A percentile compares a stretch with the other conserved stretches of the same genome.
These are phyloP conservation scores for Ictidomys tridecemlineatus DNA, from an alignment of 2,113 vertebrate species.

Conservation along the genomic window DNA sequence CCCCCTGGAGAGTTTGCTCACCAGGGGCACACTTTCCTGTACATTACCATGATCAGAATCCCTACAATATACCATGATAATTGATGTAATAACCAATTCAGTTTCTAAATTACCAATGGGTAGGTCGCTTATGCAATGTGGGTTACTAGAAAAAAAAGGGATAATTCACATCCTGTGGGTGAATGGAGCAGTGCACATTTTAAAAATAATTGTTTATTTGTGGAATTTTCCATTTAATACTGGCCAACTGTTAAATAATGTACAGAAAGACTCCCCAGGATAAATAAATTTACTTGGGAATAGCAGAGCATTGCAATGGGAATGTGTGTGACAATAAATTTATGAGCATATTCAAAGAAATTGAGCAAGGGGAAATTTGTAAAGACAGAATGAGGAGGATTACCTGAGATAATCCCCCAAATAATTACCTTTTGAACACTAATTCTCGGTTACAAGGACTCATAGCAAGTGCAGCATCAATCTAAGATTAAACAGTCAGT, in stretches of 20 bases:
- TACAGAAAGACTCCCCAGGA: neutral
- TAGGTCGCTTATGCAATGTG: neutral
- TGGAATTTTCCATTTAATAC: neutral
- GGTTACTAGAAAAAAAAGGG: no score
- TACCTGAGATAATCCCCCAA: neutral
- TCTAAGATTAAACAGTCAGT: neutral
- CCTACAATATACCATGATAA: no score
- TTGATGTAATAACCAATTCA: no score
- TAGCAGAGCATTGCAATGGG: accelerated
- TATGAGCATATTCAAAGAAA: neutral
- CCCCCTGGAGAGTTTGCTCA: no score
- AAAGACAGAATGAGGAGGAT: neutral
- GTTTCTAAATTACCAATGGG: neutral
- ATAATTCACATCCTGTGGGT: neutral
- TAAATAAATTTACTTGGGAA: neutral
- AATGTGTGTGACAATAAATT: neutral
- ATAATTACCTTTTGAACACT: neutral
- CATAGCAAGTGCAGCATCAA: no score
- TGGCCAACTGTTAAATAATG: neutral
- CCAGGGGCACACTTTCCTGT: no score
- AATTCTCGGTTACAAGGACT: neutral
- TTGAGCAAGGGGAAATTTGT: neutral
- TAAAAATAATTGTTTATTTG: neutral
- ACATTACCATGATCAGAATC: no score
- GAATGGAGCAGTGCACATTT: neutral